Base-by-base conservation (phyloP, 2,888 invertebrate species). In the Lasioglossum lativentre region DNA sequence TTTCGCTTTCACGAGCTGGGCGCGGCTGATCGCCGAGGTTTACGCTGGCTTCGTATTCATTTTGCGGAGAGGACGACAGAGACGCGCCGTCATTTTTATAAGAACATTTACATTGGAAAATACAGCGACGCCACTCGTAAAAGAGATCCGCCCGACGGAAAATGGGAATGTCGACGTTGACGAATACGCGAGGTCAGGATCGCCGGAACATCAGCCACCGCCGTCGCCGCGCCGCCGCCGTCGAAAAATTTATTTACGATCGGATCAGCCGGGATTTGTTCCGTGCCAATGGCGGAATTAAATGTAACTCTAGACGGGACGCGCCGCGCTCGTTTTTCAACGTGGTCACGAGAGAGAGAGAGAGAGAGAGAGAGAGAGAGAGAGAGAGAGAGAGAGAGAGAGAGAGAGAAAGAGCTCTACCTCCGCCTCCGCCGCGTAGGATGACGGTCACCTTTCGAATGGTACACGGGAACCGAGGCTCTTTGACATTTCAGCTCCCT, bases 231-330 rank as follows among this genome's bases (percentile, higher is more conserved):
- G 40, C 40, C 40, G 40, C 40, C 45, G 38, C 23, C 45, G 30
- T 10, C 30, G 27, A 70, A 78, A 85, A 78, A 78, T 84, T n/a
- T 85, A 84, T 85, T 78, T 85, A 78, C 84, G 75, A 75, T 71
- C 70, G 78, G 84, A 85, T 83, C 71, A 83, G 52, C 63, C 12
- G 42, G 78, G 78, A 85, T 85, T 85, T 75, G 71, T 78, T 38
- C 52, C 42, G 75, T 14, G 30, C n/a, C 10, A 4, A 34, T 70
- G 12, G 68, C 78, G 78, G 10, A 83, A 84, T 84, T 78, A 75
- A 84, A 78, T 27, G 30, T 16, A 59, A 12, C 42, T 70, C 70
- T 47, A 38, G 19, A 27, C n/a, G 34, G 40, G 23, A 38, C 12
- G 45, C 56, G 82, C 42, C 42, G 27, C n/a, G 52, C 19, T 59